These are phyloP conservation scores for Holocentrus rufus DNA, from an alignment of 2,797 vertebrate species.

Conservation along the genomic window DNA sequence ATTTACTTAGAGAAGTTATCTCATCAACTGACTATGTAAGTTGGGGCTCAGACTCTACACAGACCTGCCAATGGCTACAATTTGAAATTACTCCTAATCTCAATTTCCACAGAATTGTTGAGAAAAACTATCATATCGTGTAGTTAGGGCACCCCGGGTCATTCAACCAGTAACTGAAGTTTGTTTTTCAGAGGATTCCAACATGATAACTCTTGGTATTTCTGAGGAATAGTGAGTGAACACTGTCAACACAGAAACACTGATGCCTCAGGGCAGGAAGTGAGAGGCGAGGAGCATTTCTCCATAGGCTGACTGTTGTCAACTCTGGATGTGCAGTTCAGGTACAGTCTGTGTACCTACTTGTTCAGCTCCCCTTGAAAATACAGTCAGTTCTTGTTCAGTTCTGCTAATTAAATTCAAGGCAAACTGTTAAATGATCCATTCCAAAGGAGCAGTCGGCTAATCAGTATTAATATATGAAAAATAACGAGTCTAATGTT, in stretches of 20 bases:
- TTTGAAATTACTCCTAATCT: slow-evolving; percentile 68
- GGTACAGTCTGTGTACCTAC: slow-evolving; percentile 17
- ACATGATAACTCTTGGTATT: slow-evolving; percentile 45
- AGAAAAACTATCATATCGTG: slow-evolving; percentile 52
- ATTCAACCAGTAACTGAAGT: slow-evolving; percentile 42
- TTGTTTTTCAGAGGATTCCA: slow-evolving; percentile 60
- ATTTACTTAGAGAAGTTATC: slow-evolving; percentile 45
- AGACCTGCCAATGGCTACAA: slow-evolving; percentile 58
- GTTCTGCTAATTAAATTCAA: neutral
- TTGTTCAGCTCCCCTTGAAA: slow-evolving; percentile 15
- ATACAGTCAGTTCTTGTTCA: neutral
- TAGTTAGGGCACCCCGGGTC: slow-evolving; percentile 34
- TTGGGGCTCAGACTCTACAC: slow-evolving; percentile 24
- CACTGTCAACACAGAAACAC: neutral
- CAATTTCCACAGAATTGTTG: slow-evolving; percentile 64
- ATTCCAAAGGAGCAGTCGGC: too few species aligned
- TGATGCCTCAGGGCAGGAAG: slow-evolving; percentile 17
- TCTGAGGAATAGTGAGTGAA: slow-evolving; percentile 11
- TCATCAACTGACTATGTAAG: slow-evolving; percentile 29
- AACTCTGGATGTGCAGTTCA: too few species aligned
- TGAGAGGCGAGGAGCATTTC: neutral
- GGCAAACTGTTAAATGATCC: neutral
- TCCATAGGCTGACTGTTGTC: neutral
- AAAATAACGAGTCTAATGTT: too few species aligned
- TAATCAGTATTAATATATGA: too few species aligned